Conservation (phyloP, 2,888 invertebrate genomes). For the Hyppa rectilinea region DNA sequence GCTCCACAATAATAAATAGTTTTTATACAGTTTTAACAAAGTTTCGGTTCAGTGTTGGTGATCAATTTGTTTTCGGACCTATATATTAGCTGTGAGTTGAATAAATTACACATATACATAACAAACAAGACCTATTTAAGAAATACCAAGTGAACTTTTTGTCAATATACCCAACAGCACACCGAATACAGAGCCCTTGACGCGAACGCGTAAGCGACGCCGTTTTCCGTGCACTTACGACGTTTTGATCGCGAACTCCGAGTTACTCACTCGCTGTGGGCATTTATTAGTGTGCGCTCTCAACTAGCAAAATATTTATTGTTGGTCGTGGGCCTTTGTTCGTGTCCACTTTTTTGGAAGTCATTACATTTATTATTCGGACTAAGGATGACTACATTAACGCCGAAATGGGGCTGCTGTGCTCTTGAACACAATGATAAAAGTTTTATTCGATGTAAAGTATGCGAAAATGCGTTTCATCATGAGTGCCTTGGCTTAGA, state of each 20-base stretch:
- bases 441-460: slow-evolving; percentile 9
- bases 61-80: too few species aligned
- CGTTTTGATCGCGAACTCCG: neutral
- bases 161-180: neutral
- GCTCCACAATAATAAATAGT: too few species aligned
- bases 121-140: neutral
- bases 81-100: neutral
- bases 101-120: neutral
- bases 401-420: neutral
- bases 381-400: too few species aligned
- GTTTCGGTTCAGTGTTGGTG: slow-evolving; percentile 1
- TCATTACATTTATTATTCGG: too few species aligned
- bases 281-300: too few species aligned
- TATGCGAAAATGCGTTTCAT: neutral
- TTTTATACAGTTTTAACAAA: slow-evolving; percentile 2
- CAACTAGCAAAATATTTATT: too few species aligned
- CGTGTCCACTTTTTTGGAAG: neutral
- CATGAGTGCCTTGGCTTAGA: slow-evolving; percentile 6
- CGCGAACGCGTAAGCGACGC: too few species aligned
- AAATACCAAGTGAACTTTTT: neutral
- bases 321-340: neutral
- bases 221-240: too few species aligned
- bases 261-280: neutral
- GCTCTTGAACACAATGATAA: neutral
- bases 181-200: neutral